Base-by-base conservation (phyloP, 2,888 invertebrate species). In the Caenorhabditis afra region DNA sequence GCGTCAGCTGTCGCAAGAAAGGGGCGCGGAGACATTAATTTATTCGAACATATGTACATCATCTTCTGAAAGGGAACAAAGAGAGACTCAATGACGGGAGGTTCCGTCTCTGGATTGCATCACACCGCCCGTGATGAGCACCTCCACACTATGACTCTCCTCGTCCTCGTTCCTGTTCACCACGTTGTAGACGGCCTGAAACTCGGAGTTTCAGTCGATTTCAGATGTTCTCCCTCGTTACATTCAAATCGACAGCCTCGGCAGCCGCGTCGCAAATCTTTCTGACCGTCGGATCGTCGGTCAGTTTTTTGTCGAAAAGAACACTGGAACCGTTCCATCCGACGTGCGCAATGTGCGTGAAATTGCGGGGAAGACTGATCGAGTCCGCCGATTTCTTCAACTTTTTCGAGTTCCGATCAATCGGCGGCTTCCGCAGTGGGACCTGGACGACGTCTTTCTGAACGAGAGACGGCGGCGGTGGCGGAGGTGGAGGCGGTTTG, bases 121-220 rank as follows among this genome's bases (percentile, higher is more conserved):
- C 14, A 79, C 50, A 57, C 80, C 80, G 20, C 83, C 83, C 14
- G 79, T 73, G 8, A 83, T 71, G 0, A 83, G 52, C 29, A 79
- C 85, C 61, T 85, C 84, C 3, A 85, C 81, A 47, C 82, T 81
- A 20, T 85, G 81, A 59, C 84, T 84, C 11, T 84, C 85, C 23
- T 84, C 81, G 10, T 78, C 58, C 14, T 57, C 61, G 23, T 84
- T 79, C 37, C 81, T 81, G 58, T 81, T 83, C 1, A 85, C 84
- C 10, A 85, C 78, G 45, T 84, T 85, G 58, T 85, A 85, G 5
- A 85, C 81, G 29, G 84, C 84, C 84, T 85, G 64, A 59, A 84
- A 73, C 4, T 10, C 11, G n/a, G 10, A 4, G 52, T 49, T 37
- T 44, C 47, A 55, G 50, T 1, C 29, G 11, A 57, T 49, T 37